Base-by-base conservation (phyloP, 2,797 vertebrate genomes). In the Oophaga sylvatica region DNA sequence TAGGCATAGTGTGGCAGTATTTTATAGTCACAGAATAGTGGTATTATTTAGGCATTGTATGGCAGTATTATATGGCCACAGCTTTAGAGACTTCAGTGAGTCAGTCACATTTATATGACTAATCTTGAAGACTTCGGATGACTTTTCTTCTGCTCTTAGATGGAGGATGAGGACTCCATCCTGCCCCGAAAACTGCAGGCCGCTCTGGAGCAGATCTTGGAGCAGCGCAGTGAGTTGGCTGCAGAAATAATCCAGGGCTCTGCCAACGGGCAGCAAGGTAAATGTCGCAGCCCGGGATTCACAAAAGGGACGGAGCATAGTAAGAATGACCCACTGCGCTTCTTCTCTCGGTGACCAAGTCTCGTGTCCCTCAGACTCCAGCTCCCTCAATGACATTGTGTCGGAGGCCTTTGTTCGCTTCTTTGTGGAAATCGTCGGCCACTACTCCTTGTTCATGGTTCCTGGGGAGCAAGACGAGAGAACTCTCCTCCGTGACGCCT, bases 81-180 rank as follows among this genome's bases (percentile, higher is more conserved):
- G 6, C 48, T 5, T 9, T 53, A 7, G 48, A 53, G 48, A 41
- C 5, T 41, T 41, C 35, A 41, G 35, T 10, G 20, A n/a, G n/a
- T 65, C n/a, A 9, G 10, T 26, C n/a, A 10, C 63, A 65, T 12
- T 65, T 65, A 63, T 63, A 3, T 67, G 65, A 68, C 20, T 19
- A 20, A 68, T 68, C 65, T 13, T 75, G 20, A 22, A 48, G 19
- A 75, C 35, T 22, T 35, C 26, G 73, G 45, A 48, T 56, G 16
- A 56, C 5, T 48, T 6, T 48, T 35, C 90, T 77, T 94, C 87
- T 91, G 71, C 92, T 91, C 17, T 62, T 91, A 99, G 98, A 96
- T 99, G 96, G 98, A 99, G 20, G 98, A 99, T 65, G 98, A 99
- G 87, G 98, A 99, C 91, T 98, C 96, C 56, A 99, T 99, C 88